phyloP scores from a whole-genome alignment of 1,140 invertebrate genomes.

The Hirudo medicinalis region DNA sequence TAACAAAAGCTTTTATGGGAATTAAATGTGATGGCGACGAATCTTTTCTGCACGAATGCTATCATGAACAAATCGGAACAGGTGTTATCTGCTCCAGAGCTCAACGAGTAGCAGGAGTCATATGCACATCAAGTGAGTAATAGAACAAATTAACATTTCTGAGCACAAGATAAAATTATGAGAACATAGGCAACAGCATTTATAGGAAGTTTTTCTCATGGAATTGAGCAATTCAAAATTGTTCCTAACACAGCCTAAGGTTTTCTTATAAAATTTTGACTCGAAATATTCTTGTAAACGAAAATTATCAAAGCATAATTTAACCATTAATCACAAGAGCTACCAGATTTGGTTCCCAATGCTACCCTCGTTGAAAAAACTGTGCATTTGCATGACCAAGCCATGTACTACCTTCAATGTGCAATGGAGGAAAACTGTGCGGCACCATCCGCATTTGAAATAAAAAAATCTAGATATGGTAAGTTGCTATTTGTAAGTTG shows the following conservation, averaged over 20 bases:
- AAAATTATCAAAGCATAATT: no score
- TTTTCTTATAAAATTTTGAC: no score
- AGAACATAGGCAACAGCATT: no score
- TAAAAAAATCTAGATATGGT: conserved; percentile 16
- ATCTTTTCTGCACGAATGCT: conserved; percentile 19
- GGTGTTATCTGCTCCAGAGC: conserved; percentile 11
- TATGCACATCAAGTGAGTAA: conserved; percentile 19
- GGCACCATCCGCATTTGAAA: conserved; percentile 56
- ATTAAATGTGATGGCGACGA: conserved; percentile 21
- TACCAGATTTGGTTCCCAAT: conserved; percentile 76
- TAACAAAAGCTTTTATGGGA: conserved; percentile 13
- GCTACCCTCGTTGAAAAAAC: conserved; percentile 61
- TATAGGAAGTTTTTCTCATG: no score
- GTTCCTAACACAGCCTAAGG: no score
- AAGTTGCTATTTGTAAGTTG: background rate
- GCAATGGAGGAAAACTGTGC: conserved; percentile 94
- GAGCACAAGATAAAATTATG: no score
- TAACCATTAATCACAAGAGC: conserved; percentile 31
- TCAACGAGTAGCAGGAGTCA: conserved; percentile 21
- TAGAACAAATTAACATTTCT: background rate
- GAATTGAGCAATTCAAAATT: no score
- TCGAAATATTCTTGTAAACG: no score
- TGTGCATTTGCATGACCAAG: conserved; percentile 72
- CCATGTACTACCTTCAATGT: conserved; percentile 70
- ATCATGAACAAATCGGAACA: conserved; percentile 14